phyloP scores from a whole-genome alignment of 2,888 invertebrate genomes.

The Invenusta paracnida region DNA sequence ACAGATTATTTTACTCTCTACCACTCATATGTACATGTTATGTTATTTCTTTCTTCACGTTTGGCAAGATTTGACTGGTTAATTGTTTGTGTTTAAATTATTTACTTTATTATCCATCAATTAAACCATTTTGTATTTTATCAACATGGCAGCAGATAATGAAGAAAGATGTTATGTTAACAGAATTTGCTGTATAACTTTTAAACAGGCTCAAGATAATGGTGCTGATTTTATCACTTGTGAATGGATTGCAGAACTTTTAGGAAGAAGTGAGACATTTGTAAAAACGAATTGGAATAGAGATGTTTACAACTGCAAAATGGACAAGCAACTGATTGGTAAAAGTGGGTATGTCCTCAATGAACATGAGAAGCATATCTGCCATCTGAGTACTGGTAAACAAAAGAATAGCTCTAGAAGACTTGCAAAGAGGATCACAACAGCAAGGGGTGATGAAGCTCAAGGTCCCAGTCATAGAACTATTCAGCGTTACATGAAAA shows the following conservation, averaged over 20 bases:
- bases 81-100: background rate
- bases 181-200: background rate
- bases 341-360: background rate
- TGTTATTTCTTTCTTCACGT: no score
- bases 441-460: background rate
- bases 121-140: background rate
- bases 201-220: background rate
- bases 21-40: no score
- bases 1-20: no score
- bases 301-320: background rate
- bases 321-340: background rate
- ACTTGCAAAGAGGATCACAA: background rate
- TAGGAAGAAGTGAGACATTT: background rate
- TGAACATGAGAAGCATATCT: background rate
- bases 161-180: background rate
- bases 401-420: background rate
- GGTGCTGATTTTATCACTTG: background rate
- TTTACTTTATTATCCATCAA: background rate
- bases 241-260: background rate
- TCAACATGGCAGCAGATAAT: background rate
- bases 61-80: no score
- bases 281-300: slow-evolving; percentile 9
- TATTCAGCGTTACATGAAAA: background rate
- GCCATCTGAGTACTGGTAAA: background rate
- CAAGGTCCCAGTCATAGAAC: background rate